Percentiles rank a stretch among this genome's conserved stretches.
These are phyloP conservation scores for Drosophila orosa DNA, from an alignment of 1,140 invertebrate genomes.

Conservation along the genomic window DNA sequence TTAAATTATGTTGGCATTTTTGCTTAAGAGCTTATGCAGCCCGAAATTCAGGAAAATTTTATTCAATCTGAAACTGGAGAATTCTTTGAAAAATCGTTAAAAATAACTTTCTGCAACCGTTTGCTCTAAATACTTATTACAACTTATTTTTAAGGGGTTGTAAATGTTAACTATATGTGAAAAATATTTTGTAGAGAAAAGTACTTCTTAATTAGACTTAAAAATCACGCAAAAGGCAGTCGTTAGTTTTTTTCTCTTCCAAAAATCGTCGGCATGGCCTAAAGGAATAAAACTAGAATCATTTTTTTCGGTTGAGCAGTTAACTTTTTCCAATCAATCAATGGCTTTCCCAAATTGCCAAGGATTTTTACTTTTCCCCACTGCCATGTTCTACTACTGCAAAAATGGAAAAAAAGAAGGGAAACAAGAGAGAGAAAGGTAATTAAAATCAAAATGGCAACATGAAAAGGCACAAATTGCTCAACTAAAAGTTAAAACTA, in stretches of 20 bases:
- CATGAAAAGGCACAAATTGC: conserved; percentile 53
- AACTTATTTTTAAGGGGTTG: background rate
- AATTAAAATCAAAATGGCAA: conserved; percentile 66
- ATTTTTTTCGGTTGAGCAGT: background rate
- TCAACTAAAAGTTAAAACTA: conserved; percentile 43
- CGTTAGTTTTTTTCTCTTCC: background rate
- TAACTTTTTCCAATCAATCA: conserved; percentile 19
- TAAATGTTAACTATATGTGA: too few species aligned
- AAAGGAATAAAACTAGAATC: background rate
- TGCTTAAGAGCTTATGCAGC: conserved; percentile 1
- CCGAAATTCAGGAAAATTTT: background rate
- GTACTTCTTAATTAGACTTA: background rate
- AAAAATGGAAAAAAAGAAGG: conserved; percentile 1
- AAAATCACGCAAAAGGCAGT: background rate
- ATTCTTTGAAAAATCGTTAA: background rate
- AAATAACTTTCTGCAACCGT: background rate
- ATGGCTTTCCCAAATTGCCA: conserved; percentile 8
- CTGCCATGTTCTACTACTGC: conserved; percentile 2
- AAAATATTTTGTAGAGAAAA: background rate
- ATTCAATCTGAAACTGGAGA: background rate
- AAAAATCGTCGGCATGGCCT: background rate
- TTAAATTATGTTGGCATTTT: conserved; percentile 42
- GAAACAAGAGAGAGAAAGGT: conserved; percentile 45
- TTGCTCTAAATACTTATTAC: background rate
- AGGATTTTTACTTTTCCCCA: conserved; percentile 13